Percentiles rank a stretch among this genome's conserved stretches.
phyloP scores from a whole-genome alignment of 1,140 invertebrate species.

The Ceratitis capitata region DNA sequence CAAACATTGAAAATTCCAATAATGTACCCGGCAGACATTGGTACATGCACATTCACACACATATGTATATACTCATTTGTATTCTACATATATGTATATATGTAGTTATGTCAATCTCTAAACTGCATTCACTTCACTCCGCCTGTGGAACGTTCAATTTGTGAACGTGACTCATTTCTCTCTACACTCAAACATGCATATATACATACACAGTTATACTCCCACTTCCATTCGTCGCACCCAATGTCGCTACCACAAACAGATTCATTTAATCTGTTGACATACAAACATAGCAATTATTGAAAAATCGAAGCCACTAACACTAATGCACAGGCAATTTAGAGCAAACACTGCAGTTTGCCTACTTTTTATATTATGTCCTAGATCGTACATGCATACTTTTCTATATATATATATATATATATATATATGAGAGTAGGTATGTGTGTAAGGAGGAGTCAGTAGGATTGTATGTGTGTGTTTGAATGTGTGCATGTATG shows the following conservation, averaged over 20 bases:
- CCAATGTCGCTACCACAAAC: neutral
- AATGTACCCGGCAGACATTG: too few relatives aligned
- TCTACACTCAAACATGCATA: neutral
- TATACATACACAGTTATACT: too few relatives aligned
- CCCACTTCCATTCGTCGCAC: neutral
- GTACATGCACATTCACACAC: too few relatives aligned
- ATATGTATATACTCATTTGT: too few relatives aligned
- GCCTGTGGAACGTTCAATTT: neutral
- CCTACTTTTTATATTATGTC: neutral
- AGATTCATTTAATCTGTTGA: slow-evolving; percentile 16
- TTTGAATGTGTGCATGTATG: neutral
- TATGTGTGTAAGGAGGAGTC: too few relatives aligned
- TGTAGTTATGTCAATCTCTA: neutral
- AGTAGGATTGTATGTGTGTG: neutral
- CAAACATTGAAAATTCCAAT: slow-evolving; percentile 8
- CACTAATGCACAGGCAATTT: neutral
- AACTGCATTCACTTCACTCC: neutral
- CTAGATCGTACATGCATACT: neutral
- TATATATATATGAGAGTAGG: neutral
- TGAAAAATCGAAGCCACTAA: neutral
- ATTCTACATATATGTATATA: too few relatives aligned
- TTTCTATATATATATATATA: too few relatives aligned
- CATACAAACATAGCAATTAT: slow-evolving; percentile 23
- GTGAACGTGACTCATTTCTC: neutral
- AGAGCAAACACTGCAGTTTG: neutral